Evolutionary conservation across 35 echinoderm and acorn worm species (phyloP), one percentile per base, ranked within the genome.

Genomic region (Apostichopus parvimensis): DNA sequence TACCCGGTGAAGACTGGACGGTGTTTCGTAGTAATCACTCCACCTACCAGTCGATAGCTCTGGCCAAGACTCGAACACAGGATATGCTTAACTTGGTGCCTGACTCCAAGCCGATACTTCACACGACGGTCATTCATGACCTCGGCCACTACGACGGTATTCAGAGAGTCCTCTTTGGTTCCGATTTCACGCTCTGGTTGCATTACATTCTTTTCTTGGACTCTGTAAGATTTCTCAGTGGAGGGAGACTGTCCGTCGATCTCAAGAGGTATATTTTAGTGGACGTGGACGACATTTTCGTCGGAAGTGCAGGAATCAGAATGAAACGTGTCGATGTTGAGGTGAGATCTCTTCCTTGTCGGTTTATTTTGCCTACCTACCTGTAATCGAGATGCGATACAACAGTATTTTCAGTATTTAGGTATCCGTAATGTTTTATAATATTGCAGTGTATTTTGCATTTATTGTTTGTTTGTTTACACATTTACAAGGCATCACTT

Each of bases 231-330:
- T 94, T 93, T 78, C 80, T 99, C 18, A 93, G 95, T 2, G 89
- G 89, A 17, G 77, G 77, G 2, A 81, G 78, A 61, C 75, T 96
- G 1, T 70, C 76, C 4, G 66, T 57, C 54, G 82, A 61, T 45
- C 86, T 99, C 53, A 93, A 99, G n/a, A 56, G 97, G 24, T 95
- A 99, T 78, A 66, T 99, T 79, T 77, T 96, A 15, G 87, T 99
- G 22, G 97, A 99, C 54, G 92, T 99, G n/a, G 97, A 99, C 90
- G 97, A 99, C 56, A 99, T 99, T 9, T 99, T 99, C 92, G 97
- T 99, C 11, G 97, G 95, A 55, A 77, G 57, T 56, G 59, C 65
- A 64, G 97, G 97, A 15, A 94, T 99, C 8, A 88, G 97, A 57
- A 90, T 99, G 81, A 94, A 79, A 24, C 64, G 60, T 14, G 53